Evolutionary conservation across 2,888 invertebrate genomes (phyloP).

Genomic region (Steromphala cineraria): DNA sequence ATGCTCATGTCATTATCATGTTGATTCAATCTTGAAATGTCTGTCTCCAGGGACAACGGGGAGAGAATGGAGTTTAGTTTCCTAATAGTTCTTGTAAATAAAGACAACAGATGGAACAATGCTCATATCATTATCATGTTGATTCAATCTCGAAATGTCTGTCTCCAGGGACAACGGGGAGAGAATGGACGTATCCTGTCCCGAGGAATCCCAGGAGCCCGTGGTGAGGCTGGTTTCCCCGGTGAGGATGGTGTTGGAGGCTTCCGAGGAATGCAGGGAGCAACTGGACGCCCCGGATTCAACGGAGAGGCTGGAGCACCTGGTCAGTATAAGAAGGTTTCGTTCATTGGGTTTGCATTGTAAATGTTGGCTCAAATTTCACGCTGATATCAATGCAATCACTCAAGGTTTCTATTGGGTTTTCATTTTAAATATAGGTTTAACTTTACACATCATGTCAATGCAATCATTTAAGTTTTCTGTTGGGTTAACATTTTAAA

Average conservation of each 20-base stretch:
- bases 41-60: too few relatives aligned
- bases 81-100: too few relatives aligned
- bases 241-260: slow-evolving; percentile 56
- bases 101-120: too few relatives aligned
- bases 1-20: too few relatives aligned
- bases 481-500: too few relatives aligned
- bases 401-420: neutral
- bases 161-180: slow-evolving; percentile 33
- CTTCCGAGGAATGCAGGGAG: slow-evolving; percentile 69
- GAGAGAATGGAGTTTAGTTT: too few relatives aligned
- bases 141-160: neutral
- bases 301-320: slow-evolving; percentile 11
- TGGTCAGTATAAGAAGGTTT: neutral
- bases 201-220: slow-evolving; percentile 51
- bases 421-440: neutral
- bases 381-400: neutral
- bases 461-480: too few relatives aligned
- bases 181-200: slow-evolving; percentile 51
- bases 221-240: slow-evolving; percentile 56
- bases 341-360: neutral
- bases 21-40: too few relatives aligned
- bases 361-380: neutral
- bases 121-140: neutral
- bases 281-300: slow-evolving; percentile 20
- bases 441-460: neutral